phyloP scores from a whole-genome alignment of 2,888 invertebrate species.

The Tribolium freemani region DNA sequence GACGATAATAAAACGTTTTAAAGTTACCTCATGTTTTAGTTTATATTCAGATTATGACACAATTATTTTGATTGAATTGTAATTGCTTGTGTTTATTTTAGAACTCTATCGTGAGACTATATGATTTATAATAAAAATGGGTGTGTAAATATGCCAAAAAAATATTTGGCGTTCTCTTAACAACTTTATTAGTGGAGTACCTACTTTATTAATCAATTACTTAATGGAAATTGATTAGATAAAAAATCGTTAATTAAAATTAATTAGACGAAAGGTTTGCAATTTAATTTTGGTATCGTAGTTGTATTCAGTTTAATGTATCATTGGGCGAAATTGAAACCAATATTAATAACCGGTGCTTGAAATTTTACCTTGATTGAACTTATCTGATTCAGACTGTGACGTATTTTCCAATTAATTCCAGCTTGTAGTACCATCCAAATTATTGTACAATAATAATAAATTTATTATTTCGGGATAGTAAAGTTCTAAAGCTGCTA shows the following conservation, averaged over 20 bases:
- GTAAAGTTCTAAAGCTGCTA: neutral
- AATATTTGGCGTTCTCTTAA: neutral
- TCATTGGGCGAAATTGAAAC: neutral
- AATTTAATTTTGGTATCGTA: neutral
- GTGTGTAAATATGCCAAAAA: neutral
- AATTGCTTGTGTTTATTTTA: neutral
- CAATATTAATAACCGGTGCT: neutral
- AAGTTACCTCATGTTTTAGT: neutral
- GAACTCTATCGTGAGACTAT: neutral
- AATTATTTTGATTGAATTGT: neutral
- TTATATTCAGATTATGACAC: neutral
- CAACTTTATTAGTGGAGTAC: neutral
- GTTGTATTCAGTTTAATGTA: neutral
- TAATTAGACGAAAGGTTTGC: neutral
- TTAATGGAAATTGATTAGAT: neutral
- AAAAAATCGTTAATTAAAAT: neutral
- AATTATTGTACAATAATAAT: neutral
- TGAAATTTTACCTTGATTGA: conserved; percentile 1
- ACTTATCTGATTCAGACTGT: conserved; percentile 1
- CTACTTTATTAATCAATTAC: neutral
- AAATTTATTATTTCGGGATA: neutral
- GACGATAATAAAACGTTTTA: neutral
- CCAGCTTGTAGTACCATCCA: neutral
- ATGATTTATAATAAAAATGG: neutral
- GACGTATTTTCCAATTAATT: neutral